Evolutionary conservation across 1,140 invertebrate species (phyloP).

Genomic region (Vollenhovia emeryi): DNA sequence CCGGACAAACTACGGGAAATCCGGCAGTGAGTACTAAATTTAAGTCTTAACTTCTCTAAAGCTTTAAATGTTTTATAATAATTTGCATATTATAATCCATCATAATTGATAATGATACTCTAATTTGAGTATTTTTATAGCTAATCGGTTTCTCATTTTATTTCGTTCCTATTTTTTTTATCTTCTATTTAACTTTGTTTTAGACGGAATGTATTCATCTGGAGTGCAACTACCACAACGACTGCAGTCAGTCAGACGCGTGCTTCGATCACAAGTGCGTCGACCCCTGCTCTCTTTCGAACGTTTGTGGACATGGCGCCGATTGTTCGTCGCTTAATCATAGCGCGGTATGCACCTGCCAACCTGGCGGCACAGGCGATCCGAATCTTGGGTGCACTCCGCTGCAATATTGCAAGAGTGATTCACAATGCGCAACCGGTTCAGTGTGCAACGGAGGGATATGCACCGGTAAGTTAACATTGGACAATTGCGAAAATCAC

Average conservation of each 20-base stretch:
- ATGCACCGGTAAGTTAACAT: slow-evolving; percentile 88
- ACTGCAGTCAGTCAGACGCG: slow-evolving; percentile 89
- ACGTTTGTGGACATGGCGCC: slow-evolving; percentile 93
- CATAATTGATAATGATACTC: background rate
- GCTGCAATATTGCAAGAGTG: slow-evolving; percentile 91
- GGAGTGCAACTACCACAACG: slow-evolving; percentile 92
- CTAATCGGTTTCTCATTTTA: background rate
- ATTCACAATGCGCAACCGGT: slow-evolving; percentile 92
- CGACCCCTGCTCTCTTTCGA: slow-evolving; percentile 92
- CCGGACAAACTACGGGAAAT: slow-evolving; percentile 91
- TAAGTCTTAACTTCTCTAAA: background rate
- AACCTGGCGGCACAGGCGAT: slow-evolving; percentile 93
- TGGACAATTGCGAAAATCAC: background rate
- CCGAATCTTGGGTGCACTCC: slow-evolving; percentile 93
- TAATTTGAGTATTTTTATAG: background rate
- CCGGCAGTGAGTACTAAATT: slow-evolving; percentile 83
- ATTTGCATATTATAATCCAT: background rate
- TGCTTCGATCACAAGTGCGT: slow-evolving; percentile 93
- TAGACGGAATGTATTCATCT: slow-evolving; percentile 88
- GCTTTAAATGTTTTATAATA: background rate
- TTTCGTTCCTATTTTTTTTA: background rate
- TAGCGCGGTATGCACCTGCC: slow-evolving; percentile 92
- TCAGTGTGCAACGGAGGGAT: slow-evolving; percentile 93
- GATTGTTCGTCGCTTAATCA: slow-evolving; percentile 90
- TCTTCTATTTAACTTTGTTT: slow-evolving; percentile 40